Base-by-base conservation (phyloP, 2,113 vertebrate genomes). In the Calypte anna region DNA sequence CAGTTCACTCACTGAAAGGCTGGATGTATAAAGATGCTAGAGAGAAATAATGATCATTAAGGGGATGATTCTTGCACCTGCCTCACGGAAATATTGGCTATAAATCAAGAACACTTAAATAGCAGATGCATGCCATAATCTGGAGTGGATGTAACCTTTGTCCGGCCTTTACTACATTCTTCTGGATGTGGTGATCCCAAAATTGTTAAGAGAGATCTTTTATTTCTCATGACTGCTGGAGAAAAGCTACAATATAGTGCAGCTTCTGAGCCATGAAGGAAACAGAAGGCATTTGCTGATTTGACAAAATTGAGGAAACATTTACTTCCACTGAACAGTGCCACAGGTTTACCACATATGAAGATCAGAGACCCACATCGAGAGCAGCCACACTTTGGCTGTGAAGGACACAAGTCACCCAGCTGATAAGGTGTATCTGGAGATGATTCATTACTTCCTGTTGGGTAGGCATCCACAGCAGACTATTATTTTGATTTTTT, bases 301-400 rank as follows among this genome's bases (percentile, higher is more conserved):
- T 75, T 72, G 62, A 44, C 27, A 48, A 76, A 92, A 17, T 19
- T 81, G 27, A 70, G 33, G 46, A 30, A 2, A 0, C 7, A 38
- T 25, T 74, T 84, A 12, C 4, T 84, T 72, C 20, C 15, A 22
- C 15, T 33, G 61, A 58, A 28, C 54, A 63, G 25, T 57, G 62
- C 18, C 43, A 27, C 1, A 1, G 31, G 48, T 15, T 80, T 64
- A 31, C 2, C 28, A 55, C 10, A 8, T 7, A 9, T 0, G 9
- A 28, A 72, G 14, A 5, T 2, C 63, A 27, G 4, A 7, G 91
- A 12, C 11, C 5, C 6, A 4, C 11, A 22, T 43, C 14, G 59
- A 12, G 15, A 84, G 9, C 0, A 0, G 48, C 7, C 12, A 31
- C 12, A 23, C 33, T 83, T 77, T 73, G 84, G 28, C 31, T 24